Conservation (phyloP, 2,113 vertebrate species). For the Crotalus tigris region DNA sequence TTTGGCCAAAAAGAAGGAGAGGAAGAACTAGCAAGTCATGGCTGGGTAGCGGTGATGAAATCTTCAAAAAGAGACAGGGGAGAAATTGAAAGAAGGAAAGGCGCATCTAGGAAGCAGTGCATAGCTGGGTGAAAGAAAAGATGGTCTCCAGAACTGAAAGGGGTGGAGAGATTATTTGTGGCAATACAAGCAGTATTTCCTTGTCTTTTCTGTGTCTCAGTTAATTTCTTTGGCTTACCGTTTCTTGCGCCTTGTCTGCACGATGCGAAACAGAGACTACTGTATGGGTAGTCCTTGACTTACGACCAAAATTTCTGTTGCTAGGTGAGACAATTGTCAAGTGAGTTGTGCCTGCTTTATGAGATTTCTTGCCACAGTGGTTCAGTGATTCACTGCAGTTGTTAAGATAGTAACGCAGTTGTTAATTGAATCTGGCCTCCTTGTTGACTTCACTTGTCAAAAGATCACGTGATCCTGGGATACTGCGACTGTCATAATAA, state of each 20-base stretch:
- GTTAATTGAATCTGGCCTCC: too few relatives aligned
- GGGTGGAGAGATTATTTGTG: background rate
- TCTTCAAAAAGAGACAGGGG: background rate
- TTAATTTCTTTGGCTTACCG: background rate
- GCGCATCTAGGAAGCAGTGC: background rate
- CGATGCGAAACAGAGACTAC: background rate
- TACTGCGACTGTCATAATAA: background rate
- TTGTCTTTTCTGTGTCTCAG: background rate
- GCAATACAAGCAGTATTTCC: background rate
- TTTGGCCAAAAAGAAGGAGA: background rate
- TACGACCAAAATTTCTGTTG: too few relatives aligned
- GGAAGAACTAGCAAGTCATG: background rate
- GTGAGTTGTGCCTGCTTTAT: too few relatives aligned
- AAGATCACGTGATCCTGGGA: too few relatives aligned
- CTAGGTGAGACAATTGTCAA: too few relatives aligned
- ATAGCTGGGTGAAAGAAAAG: background rate
- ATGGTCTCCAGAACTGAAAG: background rate
- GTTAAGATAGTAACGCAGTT: too few relatives aligned
- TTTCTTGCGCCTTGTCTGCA: background rate
- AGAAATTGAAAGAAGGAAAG: background rate
- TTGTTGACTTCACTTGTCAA: too few relatives aligned
- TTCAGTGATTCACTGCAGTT: too few relatives aligned
- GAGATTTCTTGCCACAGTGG: too few relatives aligned
- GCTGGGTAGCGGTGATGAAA: background rate
- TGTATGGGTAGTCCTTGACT: too few relatives aligned